These are phyloP conservation scores for Phymastichus coffea DNA, from an alignment of 1,140 invertebrate genomes.

Conservation along the genomic window DNA sequence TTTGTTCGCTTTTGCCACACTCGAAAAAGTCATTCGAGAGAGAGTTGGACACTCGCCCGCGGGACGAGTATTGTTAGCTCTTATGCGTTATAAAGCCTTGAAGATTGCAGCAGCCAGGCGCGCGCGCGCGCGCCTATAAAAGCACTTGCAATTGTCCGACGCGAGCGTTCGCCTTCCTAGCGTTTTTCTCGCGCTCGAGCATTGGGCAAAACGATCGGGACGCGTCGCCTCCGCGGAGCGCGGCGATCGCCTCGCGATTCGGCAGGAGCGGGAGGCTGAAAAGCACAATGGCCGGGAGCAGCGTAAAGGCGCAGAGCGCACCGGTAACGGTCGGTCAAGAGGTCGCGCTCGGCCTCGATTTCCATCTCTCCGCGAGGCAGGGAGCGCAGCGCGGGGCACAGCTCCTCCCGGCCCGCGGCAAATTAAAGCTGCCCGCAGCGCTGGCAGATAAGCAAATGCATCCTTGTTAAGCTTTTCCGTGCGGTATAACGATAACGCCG, in stretches of 20 bases:
- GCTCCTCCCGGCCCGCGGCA: no score
- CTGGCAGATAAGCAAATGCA: constrained; percentile 24
- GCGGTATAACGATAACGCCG: background rate
- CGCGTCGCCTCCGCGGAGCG: background rate
- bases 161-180: no score
- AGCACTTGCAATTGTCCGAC: no score
- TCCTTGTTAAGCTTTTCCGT: constrained; percentile 16
- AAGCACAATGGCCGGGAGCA: no score
- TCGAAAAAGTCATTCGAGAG: no score
- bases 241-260: background rate
- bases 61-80: no score
- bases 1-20: background rate
- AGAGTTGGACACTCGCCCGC: background rate
- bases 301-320: constrained; percentile 7
- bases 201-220: no score
- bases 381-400: no score
- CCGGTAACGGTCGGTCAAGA: constrained; percentile 28
- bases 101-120: no score
- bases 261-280: background rate
- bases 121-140: no score
- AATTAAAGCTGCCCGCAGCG: background rate
- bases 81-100: no score
- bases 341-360: constrained; percentile 24
- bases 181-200: no score
- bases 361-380: constrained; percentile 5